Percentiles rank a stretch among this genome's conserved stretches.
These are phyloP conservation scores for Rhyacichthys aspro DNA, from an alignment of 2,797 vertebrate species.

Conservation along the genomic window DNA sequence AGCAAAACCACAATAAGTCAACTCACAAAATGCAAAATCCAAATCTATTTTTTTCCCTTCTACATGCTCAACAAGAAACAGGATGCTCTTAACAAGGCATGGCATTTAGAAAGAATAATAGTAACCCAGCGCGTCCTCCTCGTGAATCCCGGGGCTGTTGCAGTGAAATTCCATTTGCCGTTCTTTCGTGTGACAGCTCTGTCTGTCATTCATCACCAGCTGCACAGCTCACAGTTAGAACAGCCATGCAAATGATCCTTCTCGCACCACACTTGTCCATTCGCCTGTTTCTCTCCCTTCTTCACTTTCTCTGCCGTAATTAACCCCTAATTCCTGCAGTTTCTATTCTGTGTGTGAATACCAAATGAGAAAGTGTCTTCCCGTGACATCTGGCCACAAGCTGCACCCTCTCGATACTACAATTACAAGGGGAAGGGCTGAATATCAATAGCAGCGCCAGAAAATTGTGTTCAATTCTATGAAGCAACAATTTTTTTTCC, in stretches of 20 bases:
- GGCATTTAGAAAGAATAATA: conserved; percentile 69
- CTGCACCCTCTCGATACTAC: conserved; percentile 66
- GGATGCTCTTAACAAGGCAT: conserved; percentile 64
- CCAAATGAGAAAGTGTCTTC: conserved; percentile 69
- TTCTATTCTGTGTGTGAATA: conserved; percentile 67
- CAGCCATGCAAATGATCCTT: conserved; percentile 70
- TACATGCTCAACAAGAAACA: conserved; percentile 39
- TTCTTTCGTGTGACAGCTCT: conserved; percentile 68
- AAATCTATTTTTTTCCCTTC: conserved; percentile 22
- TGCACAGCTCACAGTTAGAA: conserved; percentile 66
- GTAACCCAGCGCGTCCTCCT: conserved; percentile 53
- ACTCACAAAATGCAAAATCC: conserved; percentile 26
- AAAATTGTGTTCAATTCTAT: conserved; percentile 23
- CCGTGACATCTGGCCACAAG: conserved; percentile 75
- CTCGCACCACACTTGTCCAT: conserved; percentile 35
- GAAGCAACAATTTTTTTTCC: conserved; percentile 20
- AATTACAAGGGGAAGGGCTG: conserved; percentile 43
- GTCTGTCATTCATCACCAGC: conserved; percentile 78
- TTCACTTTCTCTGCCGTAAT: conserved; percentile 67
- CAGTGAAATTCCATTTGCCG: conserved; percentile 75
- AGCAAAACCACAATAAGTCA: conserved; percentile 42
- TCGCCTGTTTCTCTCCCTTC: conserved; percentile 22
- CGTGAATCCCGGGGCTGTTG: conserved; percentile 59
- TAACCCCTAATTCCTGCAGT: conserved; percentile 76
- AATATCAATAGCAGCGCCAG: conserved; percentile 43